Percentiles rank a stretch among this genome's conserved stretches.
Conservation (phyloP, 1,140 invertebrate genomes). For the Macrostomum lignano region DNA sequence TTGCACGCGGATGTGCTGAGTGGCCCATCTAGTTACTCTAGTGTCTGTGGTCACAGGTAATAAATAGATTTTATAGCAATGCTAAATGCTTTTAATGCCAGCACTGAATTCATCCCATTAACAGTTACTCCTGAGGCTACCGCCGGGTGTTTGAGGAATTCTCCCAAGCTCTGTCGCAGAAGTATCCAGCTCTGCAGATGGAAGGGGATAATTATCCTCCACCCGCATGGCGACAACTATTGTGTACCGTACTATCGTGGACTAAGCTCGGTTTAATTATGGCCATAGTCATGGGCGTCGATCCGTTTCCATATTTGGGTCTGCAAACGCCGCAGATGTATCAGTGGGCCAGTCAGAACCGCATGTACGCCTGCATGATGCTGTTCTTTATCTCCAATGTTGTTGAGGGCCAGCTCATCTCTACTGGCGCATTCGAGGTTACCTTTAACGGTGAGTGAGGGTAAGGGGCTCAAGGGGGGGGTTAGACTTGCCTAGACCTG, state of each 20-base stretch:
- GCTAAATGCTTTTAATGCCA: no score
- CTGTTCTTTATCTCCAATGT: constrained; percentile 73
- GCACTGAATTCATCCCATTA: no score
- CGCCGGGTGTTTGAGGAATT: constrained; percentile 56
- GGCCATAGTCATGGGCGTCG: constrained; percentile 45
- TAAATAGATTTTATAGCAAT: no score
- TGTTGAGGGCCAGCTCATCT: constrained; percentile 65
- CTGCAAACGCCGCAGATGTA: constrained; percentile 42
- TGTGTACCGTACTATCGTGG: constrained; percentile 44
- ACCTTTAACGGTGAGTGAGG: constrained; percentile 45
- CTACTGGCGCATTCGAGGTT: constrained; percentile 94
- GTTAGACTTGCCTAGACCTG: no score
- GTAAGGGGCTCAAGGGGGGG: no score
- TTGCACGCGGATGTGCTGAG: no score
- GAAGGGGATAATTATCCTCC: constrained; percentile 76
- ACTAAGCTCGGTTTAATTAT: constrained; percentile 61
- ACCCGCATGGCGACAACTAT: constrained; percentile 43
- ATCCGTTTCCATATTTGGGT: constrained; percentile 43
- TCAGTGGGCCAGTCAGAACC: constrained; percentile 66
- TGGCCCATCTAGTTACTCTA: no score
- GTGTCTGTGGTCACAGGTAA: no score
- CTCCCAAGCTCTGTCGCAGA: constrained; percentile 52
- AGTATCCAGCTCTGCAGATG: constrained; percentile 65
- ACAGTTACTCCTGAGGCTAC: constrained; percentile 41
- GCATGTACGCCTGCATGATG: constrained; percentile 71